Conservation (phyloP, 2,888 invertebrate species). For the Biston betularia region DNA sequence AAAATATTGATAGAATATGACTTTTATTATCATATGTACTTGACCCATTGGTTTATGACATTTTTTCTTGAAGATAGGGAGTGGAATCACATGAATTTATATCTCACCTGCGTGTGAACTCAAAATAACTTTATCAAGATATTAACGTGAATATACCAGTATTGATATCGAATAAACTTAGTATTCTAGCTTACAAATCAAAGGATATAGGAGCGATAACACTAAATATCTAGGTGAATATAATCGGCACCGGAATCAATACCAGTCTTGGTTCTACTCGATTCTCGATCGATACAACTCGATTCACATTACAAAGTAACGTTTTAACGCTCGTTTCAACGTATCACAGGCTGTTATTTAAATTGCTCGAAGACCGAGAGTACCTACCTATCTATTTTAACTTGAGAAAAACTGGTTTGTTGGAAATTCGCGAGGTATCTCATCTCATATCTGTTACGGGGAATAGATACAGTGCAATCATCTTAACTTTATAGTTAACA, state of each 20-base stretch:
- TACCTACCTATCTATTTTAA: slow-evolving; percentile 66
- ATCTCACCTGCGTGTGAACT: too few relatives aligned
- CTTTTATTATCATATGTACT: not conserved
- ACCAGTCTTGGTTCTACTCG: slow-evolving; percentile 48
- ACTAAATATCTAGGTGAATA: slow-evolving; percentile 54
- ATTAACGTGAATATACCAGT: too few relatives aligned
- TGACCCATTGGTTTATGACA: too few relatives aligned
- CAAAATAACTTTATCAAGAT: too few relatives aligned
- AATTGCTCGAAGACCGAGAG: slow-evolving; percentile 66
- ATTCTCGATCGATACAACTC: slow-evolving; percentile 55
- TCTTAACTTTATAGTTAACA: not conserved
- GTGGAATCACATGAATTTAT: too few relatives aligned
- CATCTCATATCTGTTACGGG: slow-evolving; percentile 59
- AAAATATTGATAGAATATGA: slow-evolving; percentile 42
- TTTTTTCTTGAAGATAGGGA: too few relatives aligned
- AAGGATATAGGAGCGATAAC: slow-evolving; percentile 38
- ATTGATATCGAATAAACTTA: too few relatives aligned
- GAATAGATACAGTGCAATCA: slow-evolving; percentile 52
- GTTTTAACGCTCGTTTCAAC: slow-evolving; percentile 65
- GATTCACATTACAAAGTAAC: slow-evolving; percentile 66
- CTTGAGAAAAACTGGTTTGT: slow-evolving; percentile 66
- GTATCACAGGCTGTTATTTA: slow-evolving; percentile 71
- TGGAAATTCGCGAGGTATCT: slow-evolving; percentile 65
- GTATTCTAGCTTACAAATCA: slow-evolving; percentile 4
- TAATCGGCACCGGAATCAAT: slow-evolving; percentile 42